Percentiles rank a stretch among this genome's conserved stretches.
Conservation (phyloP, 2,797 vertebrate genomes). For the Acipenser transmontanus region DNA sequence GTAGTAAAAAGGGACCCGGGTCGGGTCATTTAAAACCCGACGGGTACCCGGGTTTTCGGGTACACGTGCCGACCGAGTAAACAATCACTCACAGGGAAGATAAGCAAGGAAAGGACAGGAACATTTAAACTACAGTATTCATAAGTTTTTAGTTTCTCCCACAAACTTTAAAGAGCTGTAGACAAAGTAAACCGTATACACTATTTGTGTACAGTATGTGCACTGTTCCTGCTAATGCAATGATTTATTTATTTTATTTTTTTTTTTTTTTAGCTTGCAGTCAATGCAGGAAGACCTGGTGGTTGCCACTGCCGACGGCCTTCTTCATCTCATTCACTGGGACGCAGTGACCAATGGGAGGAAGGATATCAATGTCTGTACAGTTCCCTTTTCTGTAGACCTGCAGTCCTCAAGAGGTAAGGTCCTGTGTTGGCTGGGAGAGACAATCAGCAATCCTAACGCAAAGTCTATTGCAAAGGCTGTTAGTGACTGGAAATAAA, state of each 20-base stretch:
- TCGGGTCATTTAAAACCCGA: too few relatives aligned
- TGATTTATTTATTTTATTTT: neutral
- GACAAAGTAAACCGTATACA: neutral
- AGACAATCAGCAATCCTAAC: too few relatives aligned
- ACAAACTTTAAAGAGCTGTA: neutral
- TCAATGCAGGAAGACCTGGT: slow-evolving; percentile 84
- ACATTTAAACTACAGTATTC: too few relatives aligned
- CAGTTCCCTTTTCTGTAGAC: slow-evolving; percentile 90
- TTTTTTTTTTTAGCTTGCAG: slow-evolving; percentile 70
- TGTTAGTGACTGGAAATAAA: too few relatives aligned
- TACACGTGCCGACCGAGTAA: too few relatives aligned
- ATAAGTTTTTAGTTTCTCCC: neutral
- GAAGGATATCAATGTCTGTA: slow-evolving; percentile 84
- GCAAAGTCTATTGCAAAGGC: too few relatives aligned
- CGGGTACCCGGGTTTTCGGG: too few relatives aligned
- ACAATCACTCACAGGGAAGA: too few relatives aligned
- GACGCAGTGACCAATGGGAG: slow-evolving; percentile 86
- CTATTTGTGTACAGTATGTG: too few relatives aligned
- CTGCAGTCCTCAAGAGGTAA: slow-evolving; percentile 90
- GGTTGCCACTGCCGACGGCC: slow-evolving; percentile 85
- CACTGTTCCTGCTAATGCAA: too few relatives aligned
- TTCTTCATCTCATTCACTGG: slow-evolving; percentile 93
- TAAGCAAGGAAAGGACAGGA: too few relatives aligned
- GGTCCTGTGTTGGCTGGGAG: slow-evolving; percentile 7
- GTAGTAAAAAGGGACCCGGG: too few relatives aligned